These are phyloP conservation scores for Oreortyx pictus DNA, from an alignment of 2,797 vertebrate species.

Conservation along the genomic window DNA sequence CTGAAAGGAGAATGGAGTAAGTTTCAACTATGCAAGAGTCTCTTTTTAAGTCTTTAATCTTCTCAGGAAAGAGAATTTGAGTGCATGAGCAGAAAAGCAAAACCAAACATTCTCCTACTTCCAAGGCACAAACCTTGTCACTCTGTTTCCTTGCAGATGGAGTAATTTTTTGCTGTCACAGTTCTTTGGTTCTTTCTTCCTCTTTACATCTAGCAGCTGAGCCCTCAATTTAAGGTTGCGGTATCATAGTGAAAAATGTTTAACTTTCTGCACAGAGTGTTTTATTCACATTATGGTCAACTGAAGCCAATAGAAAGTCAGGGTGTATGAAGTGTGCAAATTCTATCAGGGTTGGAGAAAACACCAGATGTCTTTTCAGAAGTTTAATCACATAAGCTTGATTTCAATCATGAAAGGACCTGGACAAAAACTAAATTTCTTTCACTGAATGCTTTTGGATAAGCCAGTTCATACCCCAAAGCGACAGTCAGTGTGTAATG, in stretches of 20 bases:
- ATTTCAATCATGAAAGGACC: background rate
- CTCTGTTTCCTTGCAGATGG: background rate
- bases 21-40: background rate
- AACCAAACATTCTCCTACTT: background rate
- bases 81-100: slow-evolving; percentile 2
- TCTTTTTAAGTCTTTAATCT: background rate
- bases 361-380: background rate
- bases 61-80: background rate
- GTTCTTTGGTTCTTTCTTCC: slow-evolving; percentile 7
- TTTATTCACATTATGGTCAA: background rate
- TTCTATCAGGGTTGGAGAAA: background rate
- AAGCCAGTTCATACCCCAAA: background rate
- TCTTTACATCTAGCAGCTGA: slow-evolving; percentile 17
- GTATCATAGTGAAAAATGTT: slow-evolving; percentile 14
- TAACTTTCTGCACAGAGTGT: background rate
- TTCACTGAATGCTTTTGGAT: background rate
- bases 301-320: background rate
- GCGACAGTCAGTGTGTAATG: background rate
- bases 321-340: background rate
- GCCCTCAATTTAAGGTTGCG: background rate
- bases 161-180: background rate
- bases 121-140: background rate
- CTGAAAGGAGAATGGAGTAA: background rate
- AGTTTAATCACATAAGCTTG: background rate
- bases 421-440: background rate